Evolutionary conservation across 1,140 invertebrate species (phyloP).

Genomic region (Pseudomyrmex gracilis): DNA sequence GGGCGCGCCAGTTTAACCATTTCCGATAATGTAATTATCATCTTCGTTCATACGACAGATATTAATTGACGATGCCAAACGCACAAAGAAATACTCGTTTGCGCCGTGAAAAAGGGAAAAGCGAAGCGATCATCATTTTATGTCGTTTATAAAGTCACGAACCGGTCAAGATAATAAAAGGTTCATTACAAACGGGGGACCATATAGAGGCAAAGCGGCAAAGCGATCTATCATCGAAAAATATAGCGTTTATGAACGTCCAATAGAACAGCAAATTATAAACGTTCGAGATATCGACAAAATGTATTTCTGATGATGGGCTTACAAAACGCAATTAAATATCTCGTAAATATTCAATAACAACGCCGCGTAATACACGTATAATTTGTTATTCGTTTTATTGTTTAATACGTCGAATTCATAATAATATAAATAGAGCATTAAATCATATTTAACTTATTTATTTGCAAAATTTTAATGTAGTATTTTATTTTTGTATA

Average conservation of each 20-base stretch:
- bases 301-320: conserved; percentile 22
- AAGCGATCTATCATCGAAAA: conserved; percentile 45
- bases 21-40: conserved; percentile 54
- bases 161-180: conserved; percentile 40
- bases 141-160: conserved; percentile 49
- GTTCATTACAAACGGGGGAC: conserved; percentile 37
- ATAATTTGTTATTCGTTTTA: not conserved
- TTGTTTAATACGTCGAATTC: not conserved
- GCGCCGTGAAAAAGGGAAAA: not conserved
- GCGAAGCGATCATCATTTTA: conserved; percentile 41
- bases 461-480: too few species aligned
- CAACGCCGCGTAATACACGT: not conserved
- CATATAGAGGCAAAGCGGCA: conserved; percentile 29
- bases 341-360: conserved; percentile 25
- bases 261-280: conserved; percentile 22
- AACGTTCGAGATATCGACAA: conserved; percentile 8
- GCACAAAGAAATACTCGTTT: conserved; percentile 53
- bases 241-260: conserved; percentile 13
- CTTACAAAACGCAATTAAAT: conserved; percentile 10
- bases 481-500: too few species aligned
- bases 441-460: not conserved
- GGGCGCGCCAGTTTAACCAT: conserved; percentile 43
- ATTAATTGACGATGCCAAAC: conserved; percentile 55
- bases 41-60: conserved; percentile 47
- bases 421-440: not conserved